These are phyloP conservation scores for Parotia lawesii DNA, from an alignment of 2,113 vertebrate species.

Conservation along the genomic window DNA sequence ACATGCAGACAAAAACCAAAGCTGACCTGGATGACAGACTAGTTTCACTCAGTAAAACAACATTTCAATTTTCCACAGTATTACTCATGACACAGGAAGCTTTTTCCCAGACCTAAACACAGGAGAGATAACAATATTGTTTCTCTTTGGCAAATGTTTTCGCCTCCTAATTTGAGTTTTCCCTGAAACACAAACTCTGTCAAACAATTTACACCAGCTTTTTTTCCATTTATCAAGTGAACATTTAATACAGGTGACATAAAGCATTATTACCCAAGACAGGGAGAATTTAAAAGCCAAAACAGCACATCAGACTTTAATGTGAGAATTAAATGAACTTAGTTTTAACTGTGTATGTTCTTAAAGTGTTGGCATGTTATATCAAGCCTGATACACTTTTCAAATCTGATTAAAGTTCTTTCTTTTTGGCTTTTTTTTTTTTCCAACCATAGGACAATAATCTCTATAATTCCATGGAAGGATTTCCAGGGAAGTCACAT, in stretches of 20 bases:
- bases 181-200: not conserved
- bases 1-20: not conserved
- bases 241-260: not conserved
- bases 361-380: not conserved
- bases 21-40: not conserved
- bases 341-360: not conserved
- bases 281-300: not conserved
- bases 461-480: not conserved
- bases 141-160: not conserved
- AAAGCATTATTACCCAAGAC: not conserved
- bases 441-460: not conserved
- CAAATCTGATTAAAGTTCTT: not conserved
- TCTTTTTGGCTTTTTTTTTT: too few relatives aligned
- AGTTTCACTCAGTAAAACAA: not conserved
- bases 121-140: not conserved
- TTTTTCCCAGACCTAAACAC: not conserved
- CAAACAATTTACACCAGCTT: not conserved
- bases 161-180: not conserved
- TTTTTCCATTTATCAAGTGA: not conserved
- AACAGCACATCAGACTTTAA: not conserved
- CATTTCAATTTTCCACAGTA: not conserved
- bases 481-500: not conserved
- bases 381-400: not conserved
- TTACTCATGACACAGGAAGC: not conserved
- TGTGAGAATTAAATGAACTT: not conserved